phyloP scores from a whole-genome alignment of 2,113 vertebrate species.

The Cyanoderma ruficeps region DNA sequence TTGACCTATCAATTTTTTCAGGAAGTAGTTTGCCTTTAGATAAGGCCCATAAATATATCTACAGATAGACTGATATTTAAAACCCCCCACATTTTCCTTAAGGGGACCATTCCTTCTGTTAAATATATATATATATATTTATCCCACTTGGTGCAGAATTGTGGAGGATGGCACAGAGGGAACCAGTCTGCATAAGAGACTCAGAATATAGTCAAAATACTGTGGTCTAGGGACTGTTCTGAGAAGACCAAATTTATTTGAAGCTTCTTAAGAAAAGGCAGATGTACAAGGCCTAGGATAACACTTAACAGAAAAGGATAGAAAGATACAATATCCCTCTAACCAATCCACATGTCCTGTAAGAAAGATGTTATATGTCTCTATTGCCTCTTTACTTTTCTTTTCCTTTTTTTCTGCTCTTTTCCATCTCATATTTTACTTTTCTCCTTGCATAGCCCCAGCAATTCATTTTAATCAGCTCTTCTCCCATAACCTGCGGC shows the following conservation, averaged over 20 bases:
- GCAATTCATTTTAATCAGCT: constrained; percentile 37
- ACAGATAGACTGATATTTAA: not conserved
- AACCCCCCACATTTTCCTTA: not conserved
- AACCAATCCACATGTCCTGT: not conserved
- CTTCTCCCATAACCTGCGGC: not conserved
- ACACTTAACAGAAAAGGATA: not conserved
- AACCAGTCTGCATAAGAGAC: not conserved
- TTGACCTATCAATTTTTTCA: not conserved
- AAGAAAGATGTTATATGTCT: not conserved
- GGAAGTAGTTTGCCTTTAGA: not conserved
- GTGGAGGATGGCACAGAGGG: not conserved
- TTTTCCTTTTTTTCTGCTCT: not conserved
- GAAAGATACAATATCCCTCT: not conserved
- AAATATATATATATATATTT: not conserved
- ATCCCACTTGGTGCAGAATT: not conserved
- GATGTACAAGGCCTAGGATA: not conserved
- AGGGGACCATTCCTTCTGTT: not conserved
- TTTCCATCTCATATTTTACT: not conserved
- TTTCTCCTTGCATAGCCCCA: not conserved
- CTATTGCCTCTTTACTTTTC: not conserved
- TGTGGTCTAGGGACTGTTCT: not conserved
- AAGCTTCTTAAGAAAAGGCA: not conserved
- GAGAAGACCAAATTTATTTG: not conserved
- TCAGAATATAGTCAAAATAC: not conserved
- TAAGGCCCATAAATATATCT: not conserved